These are phyloP conservation scores for Allolobophora icterica DNA, from an alignment of 2,888 invertebrate genomes.

Conservation along the genomic window DNA sequence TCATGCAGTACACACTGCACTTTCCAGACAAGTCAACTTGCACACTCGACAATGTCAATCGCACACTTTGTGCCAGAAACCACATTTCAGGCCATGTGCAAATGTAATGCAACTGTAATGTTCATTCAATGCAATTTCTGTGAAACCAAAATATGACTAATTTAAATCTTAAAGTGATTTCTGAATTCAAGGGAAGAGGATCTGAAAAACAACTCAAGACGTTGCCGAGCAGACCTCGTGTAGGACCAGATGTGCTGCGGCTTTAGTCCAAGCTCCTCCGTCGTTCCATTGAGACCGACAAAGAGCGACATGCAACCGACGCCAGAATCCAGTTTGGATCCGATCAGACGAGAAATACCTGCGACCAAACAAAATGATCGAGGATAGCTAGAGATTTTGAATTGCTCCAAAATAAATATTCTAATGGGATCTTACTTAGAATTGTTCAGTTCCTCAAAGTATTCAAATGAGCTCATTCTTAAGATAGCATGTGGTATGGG, in stretches of 20 bases:
- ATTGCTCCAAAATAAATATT: background rate
- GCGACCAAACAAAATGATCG: constrained; percentile 36
- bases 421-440: too few relatives aligned
- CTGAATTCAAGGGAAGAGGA: background rate
- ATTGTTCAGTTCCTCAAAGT: too few relatives aligned
- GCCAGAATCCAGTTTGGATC: constrained; percentile 54
- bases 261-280: constrained; percentile 56
- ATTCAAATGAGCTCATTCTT: too few relatives aligned
- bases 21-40: too few relatives aligned
- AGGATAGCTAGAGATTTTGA: background rate
- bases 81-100: too few relatives aligned
- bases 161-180: background rate
- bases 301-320: constrained; percentile 57
- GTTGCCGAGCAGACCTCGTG: constrained; percentile 50
- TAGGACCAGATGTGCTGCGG: constrained; percentile 60
- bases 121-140: too few relatives aligned
- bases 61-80: too few relatives aligned
- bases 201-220: background rate
- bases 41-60: too few relatives aligned
- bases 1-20: too few relatives aligned
- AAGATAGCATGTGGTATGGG: too few relatives aligned
- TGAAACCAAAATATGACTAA: too few relatives aligned
- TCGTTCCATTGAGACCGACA: constrained; percentile 58
- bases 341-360: constrained; percentile 54
- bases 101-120: too few relatives aligned